These are phyloP conservation scores for Heterocephalus glaber DNA, from an alignment of 2,113 vertebrate species.

Conservation along the genomic window DNA sequence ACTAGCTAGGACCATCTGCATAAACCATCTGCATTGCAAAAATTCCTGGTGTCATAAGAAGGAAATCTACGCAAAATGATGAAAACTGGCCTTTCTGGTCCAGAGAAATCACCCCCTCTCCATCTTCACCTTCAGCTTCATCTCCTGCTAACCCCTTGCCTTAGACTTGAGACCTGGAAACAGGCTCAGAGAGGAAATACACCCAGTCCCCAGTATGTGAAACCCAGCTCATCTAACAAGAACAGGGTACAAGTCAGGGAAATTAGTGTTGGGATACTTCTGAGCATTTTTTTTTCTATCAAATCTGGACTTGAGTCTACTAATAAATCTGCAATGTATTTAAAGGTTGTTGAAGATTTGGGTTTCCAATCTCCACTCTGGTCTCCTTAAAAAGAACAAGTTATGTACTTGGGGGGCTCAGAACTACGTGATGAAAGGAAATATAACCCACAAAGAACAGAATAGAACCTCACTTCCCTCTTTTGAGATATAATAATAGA, in stretches of 20 bases:
- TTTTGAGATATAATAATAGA: neutral
- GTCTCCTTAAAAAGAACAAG: neutral
- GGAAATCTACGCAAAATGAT: neutral
- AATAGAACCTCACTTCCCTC: neutral
- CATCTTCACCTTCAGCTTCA: neutral
- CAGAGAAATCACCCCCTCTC: neutral
- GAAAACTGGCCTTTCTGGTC: neutral
- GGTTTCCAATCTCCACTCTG: neutral
- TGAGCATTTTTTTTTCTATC: neutral
- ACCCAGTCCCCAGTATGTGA: neutral
- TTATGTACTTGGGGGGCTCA: neutral
- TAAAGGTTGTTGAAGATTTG: neutral
- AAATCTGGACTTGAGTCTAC: neutral
- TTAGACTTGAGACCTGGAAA: neutral
- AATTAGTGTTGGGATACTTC: rapidly evolving
- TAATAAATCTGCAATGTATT: neutral
- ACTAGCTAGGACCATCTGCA: rapidly evolving
- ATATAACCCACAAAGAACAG: neutral
- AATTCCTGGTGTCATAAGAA: neutral
- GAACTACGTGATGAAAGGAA: neutral
- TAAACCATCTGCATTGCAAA: neutral
- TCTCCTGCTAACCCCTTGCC: neutral
- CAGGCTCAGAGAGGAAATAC: neutral
- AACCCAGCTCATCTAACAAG: neutral
- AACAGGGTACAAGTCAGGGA: neutral